Percentiles rank a stretch among this genome's conserved stretches.
phyloP scores from a whole-genome alignment of 1,140 invertebrate genomes.

The Drosophila sulfurigaster region DNA sequence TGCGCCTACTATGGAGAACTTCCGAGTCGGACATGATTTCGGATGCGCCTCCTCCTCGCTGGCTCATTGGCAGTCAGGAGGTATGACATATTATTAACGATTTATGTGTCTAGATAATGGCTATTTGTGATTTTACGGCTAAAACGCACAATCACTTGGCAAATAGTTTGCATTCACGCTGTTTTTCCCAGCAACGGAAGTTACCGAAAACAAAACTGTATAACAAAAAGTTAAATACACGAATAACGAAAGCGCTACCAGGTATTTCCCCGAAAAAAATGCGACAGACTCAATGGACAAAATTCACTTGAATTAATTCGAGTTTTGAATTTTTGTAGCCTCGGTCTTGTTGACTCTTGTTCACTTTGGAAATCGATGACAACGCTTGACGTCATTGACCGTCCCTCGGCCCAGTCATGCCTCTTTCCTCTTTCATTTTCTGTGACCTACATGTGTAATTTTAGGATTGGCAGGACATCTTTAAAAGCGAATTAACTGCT shows the following conservation, averaged over 20 bases:
- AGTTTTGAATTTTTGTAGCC: constrained; percentile 28
- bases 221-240: constrained; percentile 30
- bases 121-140: constrained; percentile 66
- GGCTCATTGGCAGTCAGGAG: constrained; percentile 63
- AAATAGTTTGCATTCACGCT: constrained; percentile 53
- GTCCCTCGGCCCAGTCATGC: neutral
- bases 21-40: constrained; percentile 60
- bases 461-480: neutral
- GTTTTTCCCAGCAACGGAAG: constrained; percentile 68
- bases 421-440: neutral
- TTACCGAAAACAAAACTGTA: constrained; percentile 30
- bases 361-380: constrained; percentile 28
- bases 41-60: constrained; percentile 35
- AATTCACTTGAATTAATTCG: constrained; percentile 69
- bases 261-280: constrained; percentile 67
- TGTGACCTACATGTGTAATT: constrained; percentile 58
- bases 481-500: constrained; percentile 21
- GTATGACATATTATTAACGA: constrained; percentile 62
- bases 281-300: constrained; percentile 12
- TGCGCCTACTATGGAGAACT: constrained; percentile 53
- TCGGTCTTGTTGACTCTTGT: constrained; percentile 38
- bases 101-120: constrained; percentile 68
- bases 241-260: constrained; percentile 20
- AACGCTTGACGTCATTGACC: constrained; percentile 56
- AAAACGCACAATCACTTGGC: constrained; percentile 58